Evolutionary conservation across 2,113 vertebrate genomes (phyloP), one percentile per base, ranked within the genome.

Genomic region (Octodon degus): DNA sequence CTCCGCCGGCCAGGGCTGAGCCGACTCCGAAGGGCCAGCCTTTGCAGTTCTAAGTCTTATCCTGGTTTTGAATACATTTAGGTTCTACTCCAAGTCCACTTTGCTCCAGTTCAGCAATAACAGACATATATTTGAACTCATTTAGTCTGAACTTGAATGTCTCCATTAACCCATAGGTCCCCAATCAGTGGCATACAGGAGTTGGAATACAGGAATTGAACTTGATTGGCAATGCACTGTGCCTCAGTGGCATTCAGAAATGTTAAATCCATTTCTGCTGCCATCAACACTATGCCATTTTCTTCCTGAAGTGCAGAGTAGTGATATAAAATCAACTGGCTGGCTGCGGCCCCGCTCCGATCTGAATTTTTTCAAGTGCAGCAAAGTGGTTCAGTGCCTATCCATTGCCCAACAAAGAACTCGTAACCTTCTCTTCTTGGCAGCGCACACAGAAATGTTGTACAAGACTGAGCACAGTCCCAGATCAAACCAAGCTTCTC

Each of bases 321-420:
- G 55, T 58, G 16, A 58, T 19, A 58, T 16, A 16, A 55, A 55
- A 55, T 58, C 55, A 58, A 58, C 55, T 19, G 55, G 14, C 11
- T 13, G 53, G 55, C 55, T 58, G 55, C 16, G 1, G 16, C 55
- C 5, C 55, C 55, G 3, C 55, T 58, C 14, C 12, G 53, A 55
- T 55, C 99, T 99, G 99, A 95, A 99, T 96, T 30, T 99, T 99
- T 97, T 99, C 99, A 86, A 99, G 98, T 24, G 99, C 99, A 94
- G 99, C 99, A 97, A 99, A 99, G 96, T 99, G 99, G 98, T 97
- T 99, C 98, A 60, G 98, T 94, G 91, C 98, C 98, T 37, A 99
- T 98, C 99, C 99, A 99, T 77, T 99, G 99, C 89, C 99, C 99
- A 93, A 99, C 97, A n/a, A 99, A 99, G 98, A 99, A 99, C 97